phyloP scores from a whole-genome alignment of 2,888 invertebrate species.

The Macaria notata region DNA sequence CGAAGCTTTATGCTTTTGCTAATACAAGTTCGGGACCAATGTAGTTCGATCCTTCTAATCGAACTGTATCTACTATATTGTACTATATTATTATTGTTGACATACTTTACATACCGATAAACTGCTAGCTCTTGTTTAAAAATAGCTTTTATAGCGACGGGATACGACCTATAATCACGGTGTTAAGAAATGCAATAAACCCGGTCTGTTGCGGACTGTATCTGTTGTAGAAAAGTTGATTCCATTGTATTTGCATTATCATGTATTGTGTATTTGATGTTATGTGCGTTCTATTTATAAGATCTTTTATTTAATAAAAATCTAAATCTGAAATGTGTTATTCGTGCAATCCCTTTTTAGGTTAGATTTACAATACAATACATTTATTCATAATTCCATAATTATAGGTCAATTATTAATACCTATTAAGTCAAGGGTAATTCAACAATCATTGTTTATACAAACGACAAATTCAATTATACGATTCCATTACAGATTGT shows the following conservation, averaged over 20 bases:
- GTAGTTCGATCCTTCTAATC: constrained; percentile 16
- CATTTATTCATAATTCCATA: too few relatives aligned
- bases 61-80: constrained; percentile 14
- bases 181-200: constrained; percentile 21
- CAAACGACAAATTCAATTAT: too few relatives aligned
- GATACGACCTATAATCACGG: constrained; percentile 19
- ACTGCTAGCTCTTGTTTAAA: constrained; percentile 6
- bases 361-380: too few relatives aligned
- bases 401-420: too few relatives aligned
- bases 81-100: constrained; percentile 16
- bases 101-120: constrained; percentile 6
- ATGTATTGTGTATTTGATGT: constrained; percentile 65
- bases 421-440: too few relatives aligned
- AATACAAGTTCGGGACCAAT: constrained; percentile 21
- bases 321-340: constrained; percentile 26
- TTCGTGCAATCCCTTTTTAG: too few relatives aligned
- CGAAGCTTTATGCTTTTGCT: constrained; percentile 20
- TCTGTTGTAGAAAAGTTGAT: constrained; percentile 52
- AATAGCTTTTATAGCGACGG: constrained; percentile 15
- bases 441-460: too few relatives aligned
- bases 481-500: too few relatives aligned
- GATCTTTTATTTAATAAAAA: constrained; percentile 56
- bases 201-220: constrained; percentile 41
- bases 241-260: constrained; percentile 66
- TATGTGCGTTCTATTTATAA: constrained; percentile 60